Base-by-base conservation (phyloP, 2,113 vertebrate genomes). In the Neofelis nebulosa region DNA sequence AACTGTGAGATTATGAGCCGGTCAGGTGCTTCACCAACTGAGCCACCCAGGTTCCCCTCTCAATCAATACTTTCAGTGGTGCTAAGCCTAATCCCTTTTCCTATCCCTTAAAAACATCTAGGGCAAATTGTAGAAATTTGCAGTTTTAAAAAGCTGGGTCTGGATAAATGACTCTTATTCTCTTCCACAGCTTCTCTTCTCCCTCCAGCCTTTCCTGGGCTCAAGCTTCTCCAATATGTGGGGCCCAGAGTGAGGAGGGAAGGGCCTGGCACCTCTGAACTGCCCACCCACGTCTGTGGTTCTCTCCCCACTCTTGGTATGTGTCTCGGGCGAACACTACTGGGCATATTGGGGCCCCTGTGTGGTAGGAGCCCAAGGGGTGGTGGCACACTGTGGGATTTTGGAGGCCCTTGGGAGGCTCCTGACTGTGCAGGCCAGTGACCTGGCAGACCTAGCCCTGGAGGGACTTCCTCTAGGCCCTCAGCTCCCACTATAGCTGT, bases 281-380 rank as follows among this genome's bases (percentile, higher is more conserved):
- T 13, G 7, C 23, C 55, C 29, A 2, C 0, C 31, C 10, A 2
- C 0, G 3, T 65, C 86, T 48, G 48, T 11, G 33, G 45, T 25
- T 69, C 55, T 31, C 18, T 80, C 33, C 11, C 61, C 25, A 25
- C 41, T 29, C 7, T 48, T 13, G 31, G 29, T 13, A 9, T 55
- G 4, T 45, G 2, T 29, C 41, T 41, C 15, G 1, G 68, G 14
- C 8, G 31, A 18, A 36, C 21, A 2, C 48, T 27, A 31, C 18
- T 23, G 82, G 48, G 48, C 16, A 23, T 5, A 2, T 25, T 68
- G 66, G 66, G 61, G 55, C 38, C 74, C 48, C n/a, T 66, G 65
- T n/a, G 33, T 31, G 45, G 38, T 36, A 65, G 50, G 16, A 18
- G 6, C 0, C 21, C 55, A 57, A 31, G 31, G 36, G 38, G 55